Base-by-base conservation (phyloP, 2,113 vertebrate species). In the Neodontobutis hainanensis region DNA sequence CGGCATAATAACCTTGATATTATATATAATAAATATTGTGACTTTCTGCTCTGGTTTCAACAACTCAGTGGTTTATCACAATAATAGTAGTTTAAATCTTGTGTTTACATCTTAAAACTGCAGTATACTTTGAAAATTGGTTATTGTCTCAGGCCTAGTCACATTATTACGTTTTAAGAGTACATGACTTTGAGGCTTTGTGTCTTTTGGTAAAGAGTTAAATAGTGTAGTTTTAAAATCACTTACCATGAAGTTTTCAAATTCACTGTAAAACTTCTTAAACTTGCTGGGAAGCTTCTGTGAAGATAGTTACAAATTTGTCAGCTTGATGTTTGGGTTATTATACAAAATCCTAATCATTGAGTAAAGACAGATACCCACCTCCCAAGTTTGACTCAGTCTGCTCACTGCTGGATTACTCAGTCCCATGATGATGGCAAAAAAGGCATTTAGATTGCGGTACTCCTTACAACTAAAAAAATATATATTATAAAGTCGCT, bases 241-340 rank as follows among this genome's bases (percentile, higher is more conserved):
- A 89, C 93, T 94, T 84, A 98, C 97, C 97, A 99, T 99, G 86
- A 98, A 89, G 91, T 94, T 98, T 92, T 99, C 97, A 95, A 98
- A 99, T 89, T 99, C 97, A 4, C 91, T 92, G 52, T 97, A 98
- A 93, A 95, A 97, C 93, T 96, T 99, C 91, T 96, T 98, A 86
- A 99, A 99, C 88, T 99, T 99, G 93, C 95, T 96, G 70, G 97
- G 97, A 87, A 99, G 96, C 95, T 99, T 99, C 97, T 99, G 93
- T 80, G 77, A 91, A 94, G 78, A 90, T 53, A 93, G 86, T 89
- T 12, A 75, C 38, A 72, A 61, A 87, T 32, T 45, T 0, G 42
- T 65, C 59, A 52, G 38, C 6, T 46, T 38, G 19, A 5, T 27
- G 11, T 34, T 51, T 12, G 32, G 47, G 58, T 50, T 50, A 40